Conservation (phyloP, 2,888 invertebrate species). For the Brenthis daphne region DNA sequence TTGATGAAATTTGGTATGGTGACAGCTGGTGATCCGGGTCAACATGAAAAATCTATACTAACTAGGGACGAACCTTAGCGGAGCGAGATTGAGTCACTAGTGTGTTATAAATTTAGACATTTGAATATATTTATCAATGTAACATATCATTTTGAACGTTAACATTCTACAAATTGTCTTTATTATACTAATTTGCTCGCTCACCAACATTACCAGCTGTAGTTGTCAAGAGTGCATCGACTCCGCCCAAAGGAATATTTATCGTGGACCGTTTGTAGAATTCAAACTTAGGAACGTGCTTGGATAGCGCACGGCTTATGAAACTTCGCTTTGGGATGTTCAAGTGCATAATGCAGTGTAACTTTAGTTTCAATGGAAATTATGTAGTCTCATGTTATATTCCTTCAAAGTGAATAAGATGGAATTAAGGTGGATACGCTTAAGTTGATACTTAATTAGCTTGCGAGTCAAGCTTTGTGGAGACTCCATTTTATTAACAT, state of each 20-base stretch:
- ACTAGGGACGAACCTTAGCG: no score
- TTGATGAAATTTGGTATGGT: no score
- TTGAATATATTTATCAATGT: no score
- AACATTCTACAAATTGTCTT: no score
- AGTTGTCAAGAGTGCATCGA: conserved; percentile 42
- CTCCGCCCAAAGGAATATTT: conserved; percentile 55
- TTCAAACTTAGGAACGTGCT: conserved; percentile 43
- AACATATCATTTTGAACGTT: no score
- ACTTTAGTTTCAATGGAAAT: conserved; percentile 25
- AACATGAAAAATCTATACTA: no score
- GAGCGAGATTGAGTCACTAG: no score
- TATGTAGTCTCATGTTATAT: conserved; percentile 13
- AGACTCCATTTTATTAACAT: neutral
- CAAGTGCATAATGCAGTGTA: conserved; percentile 27
- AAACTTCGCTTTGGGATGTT: conserved; percentile 33
- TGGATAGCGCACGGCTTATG: conserved; percentile 36
- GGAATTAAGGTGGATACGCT: conserved; percentile 2
- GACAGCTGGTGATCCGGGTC: no score
- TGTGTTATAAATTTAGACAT: no score
- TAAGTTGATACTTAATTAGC: conserved; percentile 10
- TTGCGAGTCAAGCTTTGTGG: neutral
- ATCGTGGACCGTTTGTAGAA: conserved; percentile 45
- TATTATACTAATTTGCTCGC: neutral
- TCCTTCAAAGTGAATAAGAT: conserved; percentile 10
- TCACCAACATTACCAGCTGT: neutral